Conservation (phyloP, 2,797 vertebrate species). For the Pseudochirops corinnae region DNA sequence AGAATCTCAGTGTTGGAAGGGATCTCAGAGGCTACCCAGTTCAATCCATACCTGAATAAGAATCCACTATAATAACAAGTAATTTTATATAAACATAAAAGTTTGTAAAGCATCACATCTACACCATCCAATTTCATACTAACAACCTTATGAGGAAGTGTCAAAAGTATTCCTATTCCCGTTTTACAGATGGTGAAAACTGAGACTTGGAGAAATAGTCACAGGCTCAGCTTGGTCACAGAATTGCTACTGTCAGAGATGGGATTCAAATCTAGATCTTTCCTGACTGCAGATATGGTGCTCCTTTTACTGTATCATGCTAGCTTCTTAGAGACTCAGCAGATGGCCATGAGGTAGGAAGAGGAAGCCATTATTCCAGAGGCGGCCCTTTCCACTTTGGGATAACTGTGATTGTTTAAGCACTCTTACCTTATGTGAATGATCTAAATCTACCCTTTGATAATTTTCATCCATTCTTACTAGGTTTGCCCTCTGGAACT, state of each 20-base stretch:
- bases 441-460: not conserved
- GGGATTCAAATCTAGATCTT: not conserved
- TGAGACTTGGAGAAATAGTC: not conserved
- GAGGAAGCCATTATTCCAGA: not conserved
- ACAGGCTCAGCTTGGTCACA: not conserved
- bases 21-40: not conserved
- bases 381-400: not conserved
- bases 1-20: not conserved
- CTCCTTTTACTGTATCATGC: not conserved
- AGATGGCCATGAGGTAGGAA: not conserved
- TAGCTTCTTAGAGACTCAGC: not conserved
- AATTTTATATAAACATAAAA: not conserved
- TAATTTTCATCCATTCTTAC: not conserved
- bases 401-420: not conserved
- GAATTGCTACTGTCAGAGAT: not conserved
- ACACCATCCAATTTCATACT: not conserved
- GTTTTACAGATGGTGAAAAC: not conserved
- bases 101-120: not conserved
- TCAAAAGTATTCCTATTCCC: not conserved
- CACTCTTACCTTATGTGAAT: not conserved
- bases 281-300: not conserved
- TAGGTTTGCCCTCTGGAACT: not conserved
- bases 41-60: not conserved
- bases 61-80: not conserved
- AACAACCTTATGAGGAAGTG: not conserved